Evolutionary conservation across 2,888 invertebrate species (phyloP), one percentile per base, ranked within the genome.

Genomic region (Stenotaenia linearis): DNA sequence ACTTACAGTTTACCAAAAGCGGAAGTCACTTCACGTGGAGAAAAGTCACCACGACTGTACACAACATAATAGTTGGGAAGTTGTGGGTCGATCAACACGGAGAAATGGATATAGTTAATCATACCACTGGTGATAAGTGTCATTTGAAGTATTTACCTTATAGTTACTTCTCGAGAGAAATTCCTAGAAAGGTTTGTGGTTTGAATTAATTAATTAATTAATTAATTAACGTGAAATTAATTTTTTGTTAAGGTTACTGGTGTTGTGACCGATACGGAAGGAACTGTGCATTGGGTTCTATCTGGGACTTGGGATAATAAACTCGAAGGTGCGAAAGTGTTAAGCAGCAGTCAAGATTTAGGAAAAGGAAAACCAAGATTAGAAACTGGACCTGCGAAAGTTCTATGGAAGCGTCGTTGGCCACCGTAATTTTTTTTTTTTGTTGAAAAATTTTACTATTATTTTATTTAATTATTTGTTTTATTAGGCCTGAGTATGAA

Each of bases 1-100:
- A 91, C 85, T 86, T 91, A 80, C 85, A 87, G 69, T 91, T 91
- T 84, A 85, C 84, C 32, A 83, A 85, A n/a, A 32, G 32, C 12
- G 76, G 76, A 50, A 93, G 95, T 87, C 95, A 95, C 85, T 99
- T 96, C 88, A 94, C 97, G 7, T 99, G 98, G 97, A 91, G 96
- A 83, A 99, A 99, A 90, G 89, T 98, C 78, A 98, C 97, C 25
- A 99, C 98, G 25, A 98, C 98, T 5, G 97, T 99, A 78, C 98
- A 99, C 89, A 99, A 99, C 87, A 99, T 99, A 84, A 98, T 99
- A 84, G 98, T 99, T 80, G 99, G 99, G 82, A 97, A 96, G 88
- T 89, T 99, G 83, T 99, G 99, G 99, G 97, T 99, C 80, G 99
- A 99, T 89, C 97, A 99, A 88, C 97, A 98, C 86, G 99, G 99